A percentile compares a stretch with the other conserved stretches of the same genome.
Evolutionary conservation across 2,888 invertebrate species (phyloP).

Genomic region (Synanthedon formicaeformis): DNA sequence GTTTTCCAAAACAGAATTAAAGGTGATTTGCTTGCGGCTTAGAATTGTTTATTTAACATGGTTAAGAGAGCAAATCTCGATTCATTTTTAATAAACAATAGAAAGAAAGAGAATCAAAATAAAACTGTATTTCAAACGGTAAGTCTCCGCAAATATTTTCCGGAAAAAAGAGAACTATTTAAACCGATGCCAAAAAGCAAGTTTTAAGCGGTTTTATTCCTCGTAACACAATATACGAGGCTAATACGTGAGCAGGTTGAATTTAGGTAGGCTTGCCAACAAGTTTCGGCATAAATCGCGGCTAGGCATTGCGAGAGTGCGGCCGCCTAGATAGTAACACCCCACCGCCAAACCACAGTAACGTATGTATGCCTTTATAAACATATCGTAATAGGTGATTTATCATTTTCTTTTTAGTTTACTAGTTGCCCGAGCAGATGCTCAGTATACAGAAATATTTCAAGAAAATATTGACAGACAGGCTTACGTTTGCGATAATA

Average conservation of each 20-base stretch:
- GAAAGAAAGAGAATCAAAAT: neutral
- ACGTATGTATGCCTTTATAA: too few relatives aligned
- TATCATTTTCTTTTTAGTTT: too few relatives aligned
- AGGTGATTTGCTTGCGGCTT: too few relatives aligned
- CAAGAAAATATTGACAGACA: too few relatives aligned
- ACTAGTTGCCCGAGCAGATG: too few relatives aligned
- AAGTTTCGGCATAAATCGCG: conserved; percentile 40
- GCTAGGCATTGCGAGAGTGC: conserved; percentile 15
- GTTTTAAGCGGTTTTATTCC: conserved; percentile 20
- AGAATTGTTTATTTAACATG: too few relatives aligned
- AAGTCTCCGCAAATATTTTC: neutral
- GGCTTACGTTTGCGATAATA: too few relatives aligned
- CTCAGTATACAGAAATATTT: too few relatives aligned
- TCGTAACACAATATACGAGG: conserved; percentile 20
- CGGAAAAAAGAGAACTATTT: conserved; percentile 3
- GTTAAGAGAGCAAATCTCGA: too few relatives aligned
- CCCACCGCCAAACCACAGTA: neutral
- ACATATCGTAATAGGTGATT: too few relatives aligned
- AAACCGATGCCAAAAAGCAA: conserved; percentile 16
- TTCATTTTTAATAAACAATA: too few relatives aligned
- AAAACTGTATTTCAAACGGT: neutral
- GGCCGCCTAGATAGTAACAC: conserved; percentile 19
- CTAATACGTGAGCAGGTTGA: conserved; percentile 13
- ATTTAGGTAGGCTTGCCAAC: conserved; percentile 31
- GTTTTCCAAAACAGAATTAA: too few relatives aligned